Percentiles rank a stretch among this genome's conserved stretches.
These are phyloP conservation scores for Acrocephalus arundinaceus DNA, from an alignment of 2,113 vertebrate species.

Conservation along the genomic window DNA sequence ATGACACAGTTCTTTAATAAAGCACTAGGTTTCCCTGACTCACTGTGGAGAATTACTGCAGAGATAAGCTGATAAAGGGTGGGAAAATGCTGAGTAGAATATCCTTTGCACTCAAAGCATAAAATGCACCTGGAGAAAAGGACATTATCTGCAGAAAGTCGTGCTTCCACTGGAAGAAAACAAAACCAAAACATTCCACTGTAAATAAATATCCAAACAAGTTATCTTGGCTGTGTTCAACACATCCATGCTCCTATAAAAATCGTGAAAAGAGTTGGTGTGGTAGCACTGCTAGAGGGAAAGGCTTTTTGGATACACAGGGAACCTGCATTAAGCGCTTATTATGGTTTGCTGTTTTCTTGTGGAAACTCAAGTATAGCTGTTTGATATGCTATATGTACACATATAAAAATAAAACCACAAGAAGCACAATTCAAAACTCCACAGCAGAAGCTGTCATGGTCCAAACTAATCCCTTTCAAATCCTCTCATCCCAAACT, in stretches of 20 bases:
- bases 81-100: background rate
- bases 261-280: background rate
- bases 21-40: background rate
- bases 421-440: background rate
- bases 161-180: background rate
- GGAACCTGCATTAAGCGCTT: background rate
- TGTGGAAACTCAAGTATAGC: background rate
- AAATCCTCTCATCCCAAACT: background rate
- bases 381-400: background rate
- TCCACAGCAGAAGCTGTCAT: background rate
- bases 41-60: background rate
- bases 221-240: background rate
- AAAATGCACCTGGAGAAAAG: background rate
- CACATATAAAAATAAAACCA: background rate
- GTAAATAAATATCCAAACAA: background rate
- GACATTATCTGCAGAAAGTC: background rate
- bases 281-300: background rate
- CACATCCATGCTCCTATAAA: background rate
- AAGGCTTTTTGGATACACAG: background rate
- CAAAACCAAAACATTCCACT: background rate
- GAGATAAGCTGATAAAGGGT: background rate
- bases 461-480: background rate
- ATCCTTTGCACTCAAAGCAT: background rate
- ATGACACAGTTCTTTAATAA: background rate
- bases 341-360: background rate